These are phyloP conservation scores for Phataginus tetradactyla DNA, from an alignment of 2,797 vertebrate species.

Conservation along the genomic window DNA sequence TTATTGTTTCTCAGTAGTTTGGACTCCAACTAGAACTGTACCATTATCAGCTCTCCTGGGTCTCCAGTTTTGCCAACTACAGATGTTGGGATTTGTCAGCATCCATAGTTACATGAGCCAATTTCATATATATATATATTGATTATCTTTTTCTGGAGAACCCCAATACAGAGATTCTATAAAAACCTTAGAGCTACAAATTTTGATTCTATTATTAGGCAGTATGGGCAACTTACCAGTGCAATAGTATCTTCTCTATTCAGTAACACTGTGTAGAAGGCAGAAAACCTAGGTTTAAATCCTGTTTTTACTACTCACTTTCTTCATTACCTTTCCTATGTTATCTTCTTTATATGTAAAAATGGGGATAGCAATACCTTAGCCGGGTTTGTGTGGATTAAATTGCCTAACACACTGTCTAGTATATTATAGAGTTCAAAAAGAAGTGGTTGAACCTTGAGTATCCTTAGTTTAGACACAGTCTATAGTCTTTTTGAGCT, in stretches of 20 bases:
- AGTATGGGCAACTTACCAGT: neutral
- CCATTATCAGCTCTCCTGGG: neutral
- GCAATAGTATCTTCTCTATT: neutral
- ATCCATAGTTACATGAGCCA: neutral
- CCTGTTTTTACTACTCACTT: neutral
- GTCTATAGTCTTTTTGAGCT: neutral
- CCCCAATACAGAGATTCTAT: neutral
- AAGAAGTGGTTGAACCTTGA: neutral
- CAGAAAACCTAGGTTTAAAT: constrained; percentile 19
- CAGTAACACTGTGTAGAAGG: neutral
- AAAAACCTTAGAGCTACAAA: neutral
- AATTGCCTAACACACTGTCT: neutral
- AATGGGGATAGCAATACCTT: neutral
- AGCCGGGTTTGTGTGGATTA: neutral
- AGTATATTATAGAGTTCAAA: neutral
- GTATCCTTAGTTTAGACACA: neutral
- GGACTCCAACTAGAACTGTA: neutral
- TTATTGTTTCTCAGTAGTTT: neutral
- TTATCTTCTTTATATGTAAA: neutral
- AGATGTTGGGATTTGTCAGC: neutral
- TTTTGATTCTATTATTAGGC: neutral
- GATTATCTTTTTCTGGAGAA: neutral
- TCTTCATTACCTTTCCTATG: neutral
- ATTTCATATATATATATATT: neutral
- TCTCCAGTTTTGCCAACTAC: neutral